These are phyloP conservation scores for Colletes latitarsis DNA, from an alignment of 1,140 invertebrate genomes.

Conservation along the genomic window DNA sequence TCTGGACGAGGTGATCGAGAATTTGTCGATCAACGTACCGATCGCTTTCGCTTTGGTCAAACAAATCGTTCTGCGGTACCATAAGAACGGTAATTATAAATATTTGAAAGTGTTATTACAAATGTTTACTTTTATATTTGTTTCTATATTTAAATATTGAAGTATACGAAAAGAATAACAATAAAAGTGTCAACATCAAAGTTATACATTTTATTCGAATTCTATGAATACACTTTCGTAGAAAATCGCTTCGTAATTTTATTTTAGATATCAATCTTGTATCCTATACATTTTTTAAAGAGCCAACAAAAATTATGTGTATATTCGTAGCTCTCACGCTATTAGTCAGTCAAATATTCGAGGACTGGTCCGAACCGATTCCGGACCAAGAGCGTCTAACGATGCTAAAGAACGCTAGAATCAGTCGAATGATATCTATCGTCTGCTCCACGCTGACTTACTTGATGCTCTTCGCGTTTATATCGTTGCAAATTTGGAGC, in stretches of 20 bases:
- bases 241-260: too few species aligned
- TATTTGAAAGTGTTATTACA: neutral
- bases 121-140: neutral
- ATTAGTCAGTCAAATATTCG: conserved; percentile 23
- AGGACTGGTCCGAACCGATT: conserved; percentile 33
- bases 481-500: conserved; percentile 31
- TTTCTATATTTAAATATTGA: too few species aligned
- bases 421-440: conserved; percentile 39
- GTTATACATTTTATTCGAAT: too few species aligned
- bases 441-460: conserved; percentile 19
- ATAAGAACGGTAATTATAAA: conserved; percentile 18
- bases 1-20: conserved; percentile 30
- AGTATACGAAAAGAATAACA: too few species aligned
- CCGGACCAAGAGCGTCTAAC: neutral
- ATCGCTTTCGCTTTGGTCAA: conserved; percentile 32
- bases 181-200: too few species aligned
- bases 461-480: conserved; percentile 22
- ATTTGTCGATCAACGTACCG: conserved; percentile 45
- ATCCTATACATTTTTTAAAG: neutral
- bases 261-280: too few species aligned
- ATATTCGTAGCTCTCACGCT: neutral
- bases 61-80: conserved; percentile 17
- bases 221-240: too few species aligned
- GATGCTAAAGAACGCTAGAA: conserved; percentile 45
- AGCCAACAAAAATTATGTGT: too few species aligned